Evolutionary conservation across 2,888 invertebrate genomes (phyloP), one percentile per base, ranked within the genome.

Genomic region (Watsonalla binaria): DNA sequence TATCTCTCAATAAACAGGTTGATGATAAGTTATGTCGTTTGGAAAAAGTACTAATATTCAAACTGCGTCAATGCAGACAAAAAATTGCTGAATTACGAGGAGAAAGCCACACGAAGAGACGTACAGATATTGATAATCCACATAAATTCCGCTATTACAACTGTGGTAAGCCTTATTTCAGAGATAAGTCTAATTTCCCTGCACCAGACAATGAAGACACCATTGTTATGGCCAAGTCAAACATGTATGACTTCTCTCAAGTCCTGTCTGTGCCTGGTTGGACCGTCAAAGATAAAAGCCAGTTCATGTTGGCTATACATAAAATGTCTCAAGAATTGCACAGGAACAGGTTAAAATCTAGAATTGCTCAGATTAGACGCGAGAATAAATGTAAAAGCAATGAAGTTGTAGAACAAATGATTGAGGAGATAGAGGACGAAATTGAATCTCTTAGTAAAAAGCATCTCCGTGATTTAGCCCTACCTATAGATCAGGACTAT

Each of bases 141-240:
- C 69, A 69, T n/a, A 59, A 59, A 49, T 86, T 82, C 37, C 72
- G 77, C 34, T 82, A 84, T 45, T 71, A 80, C 0, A 72, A 70
- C 51, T 88, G 92, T 71, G 91, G 93, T 37, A 87, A 92, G 65
- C 92, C 95, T 0, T 96, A 94, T 70, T 96, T 96, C 62, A 95
- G 94, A 68, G 94, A 94, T 64, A 81, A 73, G 24, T 66, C 83
- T 15, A 87, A 90, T 24, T 93, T 92, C 62, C 78, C 88, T 0
- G 78, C 90, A 0, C 89, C 90, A 5, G 92, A 93, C 24, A 95
- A 95, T 76, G 80, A 86, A 5, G 95, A 95, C 65, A 92, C 93
- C 6, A 60, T 80, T 5, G 49, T 80, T 6, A 85, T 87, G 82
- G 70, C 61, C 5, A 78, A 79, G 58, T 73, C 71, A 9, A 77